Conservation (phyloP, 2,113 vertebrate species). For the Mixornis gularis region DNA sequence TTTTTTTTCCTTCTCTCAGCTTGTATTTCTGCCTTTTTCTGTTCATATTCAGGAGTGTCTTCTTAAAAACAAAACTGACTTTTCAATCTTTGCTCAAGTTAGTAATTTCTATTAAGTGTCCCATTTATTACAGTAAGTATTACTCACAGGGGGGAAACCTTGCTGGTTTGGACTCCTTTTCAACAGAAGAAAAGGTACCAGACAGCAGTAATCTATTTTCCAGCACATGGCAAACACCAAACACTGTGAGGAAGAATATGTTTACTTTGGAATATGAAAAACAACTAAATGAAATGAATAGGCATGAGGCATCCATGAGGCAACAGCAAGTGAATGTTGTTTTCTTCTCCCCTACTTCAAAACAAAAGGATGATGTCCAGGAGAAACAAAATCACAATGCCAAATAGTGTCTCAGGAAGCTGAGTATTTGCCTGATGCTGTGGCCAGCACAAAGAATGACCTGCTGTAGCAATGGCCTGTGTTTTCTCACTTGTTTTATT, state of each 20-base stretch:
- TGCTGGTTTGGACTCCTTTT: not conserved
- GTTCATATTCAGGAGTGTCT: not conserved
- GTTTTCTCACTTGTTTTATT: not conserved
- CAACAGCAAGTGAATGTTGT: not conserved
- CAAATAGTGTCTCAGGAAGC: not conserved
- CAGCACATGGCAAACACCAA: not conserved
- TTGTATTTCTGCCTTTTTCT: not conserved
- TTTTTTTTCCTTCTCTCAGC: not conserved
- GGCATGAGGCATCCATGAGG: not conserved
- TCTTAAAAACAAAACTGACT: not conserved
- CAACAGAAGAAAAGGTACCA: not conserved
- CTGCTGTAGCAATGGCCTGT: not conserved
- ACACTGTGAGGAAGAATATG: not conserved
- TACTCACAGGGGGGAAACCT: not conserved
- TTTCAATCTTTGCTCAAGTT: not conserved
- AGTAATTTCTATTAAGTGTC: not conserved
- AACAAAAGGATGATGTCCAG: not conserved
- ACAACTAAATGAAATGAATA: not conserved
- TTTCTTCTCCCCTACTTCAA: not conserved
- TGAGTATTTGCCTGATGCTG: not conserved
- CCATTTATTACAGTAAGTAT: not conserved
- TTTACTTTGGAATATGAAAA: not conserved
- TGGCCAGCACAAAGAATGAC: accelerated
- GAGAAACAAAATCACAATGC: not conserved
- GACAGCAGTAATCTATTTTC: not conserved